A percentile compares a stretch with the other conserved stretches of the same genome.
Evolutionary conservation across 2,113 vertebrate species (phyloP).

Genomic region (Alligator sinensis): DNA sequence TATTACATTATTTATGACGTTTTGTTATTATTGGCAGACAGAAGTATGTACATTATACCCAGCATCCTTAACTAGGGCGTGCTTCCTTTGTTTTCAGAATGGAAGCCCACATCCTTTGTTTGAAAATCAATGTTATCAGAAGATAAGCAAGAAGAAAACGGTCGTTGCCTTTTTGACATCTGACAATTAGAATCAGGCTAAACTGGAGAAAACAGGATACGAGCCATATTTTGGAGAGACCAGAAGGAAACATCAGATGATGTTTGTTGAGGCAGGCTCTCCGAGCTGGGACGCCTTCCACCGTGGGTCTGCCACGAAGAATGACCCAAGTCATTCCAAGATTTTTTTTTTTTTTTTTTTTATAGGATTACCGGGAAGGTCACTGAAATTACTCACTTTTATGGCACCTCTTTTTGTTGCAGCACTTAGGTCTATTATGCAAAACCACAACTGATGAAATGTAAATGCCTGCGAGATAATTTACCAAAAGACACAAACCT

Average conservation of each 20-base stretch:
- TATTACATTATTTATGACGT: conserved; percentile 67
- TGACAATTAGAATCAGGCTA: conserved; percentile 75
- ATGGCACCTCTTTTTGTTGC: conserved; percentile 38
- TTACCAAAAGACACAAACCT: conserved; percentile 69
- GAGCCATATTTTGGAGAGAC: conserved; percentile 62
- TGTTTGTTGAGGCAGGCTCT: conserved; percentile 62
- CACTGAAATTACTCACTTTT: conserved; percentile 61
- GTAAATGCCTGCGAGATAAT: conserved; percentile 59
- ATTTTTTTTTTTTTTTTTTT: not conserved
- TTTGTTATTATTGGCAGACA: conserved; percentile 69
- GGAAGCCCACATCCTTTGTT: conserved; percentile 80
- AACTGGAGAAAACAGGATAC: conserved; percentile 81
- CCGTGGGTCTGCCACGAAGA: conserved; percentile 24
- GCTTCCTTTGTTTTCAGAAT: conserved; percentile 82
- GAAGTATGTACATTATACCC: conserved; percentile 57
- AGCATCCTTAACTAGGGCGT: conserved; percentile 62
- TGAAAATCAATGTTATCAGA: conserved; percentile 76
- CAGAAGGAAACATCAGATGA: conserved; percentile 67
- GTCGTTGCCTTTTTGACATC: conserved; percentile 77
- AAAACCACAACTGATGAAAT: conserved; percentile 62
- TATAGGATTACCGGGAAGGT: conserved; percentile 42
- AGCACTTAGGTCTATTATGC: conserved; percentile 32
- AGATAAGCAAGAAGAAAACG: conserved; percentile 82
- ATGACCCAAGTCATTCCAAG: conserved; percentile 29
- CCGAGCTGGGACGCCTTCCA: not conserved